A percentile compares a stretch with the other conserved stretches of the same genome.
phyloP scores from a whole-genome alignment of 2,797 vertebrate genomes.

The Semotilus atromaculatus region DNA sequence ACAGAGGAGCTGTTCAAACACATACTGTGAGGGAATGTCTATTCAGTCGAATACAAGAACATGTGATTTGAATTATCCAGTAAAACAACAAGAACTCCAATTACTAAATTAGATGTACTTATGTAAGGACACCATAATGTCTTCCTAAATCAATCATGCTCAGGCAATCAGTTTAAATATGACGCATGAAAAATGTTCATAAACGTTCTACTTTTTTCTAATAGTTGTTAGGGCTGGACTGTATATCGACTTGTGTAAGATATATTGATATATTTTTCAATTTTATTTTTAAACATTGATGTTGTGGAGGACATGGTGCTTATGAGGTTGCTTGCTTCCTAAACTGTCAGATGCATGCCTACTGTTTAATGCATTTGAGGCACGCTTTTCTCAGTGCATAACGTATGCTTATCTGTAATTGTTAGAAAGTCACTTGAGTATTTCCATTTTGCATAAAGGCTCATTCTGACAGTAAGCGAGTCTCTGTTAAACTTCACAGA shows the following conservation, averaged over 20 bases:
- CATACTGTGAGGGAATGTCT: neutral
- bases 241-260: neutral
- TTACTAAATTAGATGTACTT: slow-evolving; percentile 9
- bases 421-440: neutral
- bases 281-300: no score
- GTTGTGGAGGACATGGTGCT: neutral
- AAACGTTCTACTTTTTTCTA: neutral
- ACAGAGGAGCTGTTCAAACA: neutral
- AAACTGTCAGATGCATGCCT: neutral
- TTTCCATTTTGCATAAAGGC: neutral
- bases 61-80: slow-evolving; percentile 32
- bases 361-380: neutral
- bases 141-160: slow-evolving; percentile 26
- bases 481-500: neutral
- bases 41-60: neutral
- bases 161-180: neutral
- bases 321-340: neutral
- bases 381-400: neutral
- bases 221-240: neutral
- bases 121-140: neutral
- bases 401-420: neutral
- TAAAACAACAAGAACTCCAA: slow-evolving; percentile 5
- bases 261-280: neutral
- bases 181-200: neutral
- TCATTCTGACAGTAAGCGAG: neutral